Evolutionary conservation across 2,797 vertebrate genomes (phyloP), one percentile per base, ranked within the genome.

Genomic region (Tragopan temminckii): DNA sequence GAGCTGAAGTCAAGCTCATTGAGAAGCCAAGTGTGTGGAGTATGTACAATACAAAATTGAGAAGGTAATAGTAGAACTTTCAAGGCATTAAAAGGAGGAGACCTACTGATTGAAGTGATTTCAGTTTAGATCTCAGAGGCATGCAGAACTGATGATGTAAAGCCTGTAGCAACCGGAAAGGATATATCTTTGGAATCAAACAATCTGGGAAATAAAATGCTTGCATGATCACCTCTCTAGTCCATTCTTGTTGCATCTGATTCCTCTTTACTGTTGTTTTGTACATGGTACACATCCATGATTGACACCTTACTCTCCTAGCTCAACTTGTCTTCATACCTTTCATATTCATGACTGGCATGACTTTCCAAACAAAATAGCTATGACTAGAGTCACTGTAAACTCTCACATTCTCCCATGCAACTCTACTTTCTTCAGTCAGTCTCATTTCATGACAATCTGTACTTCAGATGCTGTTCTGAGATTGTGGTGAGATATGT

Each of bases 1-100:
- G 90, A 95, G 86, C 62, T 86, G 64, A 74, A 86, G 87, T 86
- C 76, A 88, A 70, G 63, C 80, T 93, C 48, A 29, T 29, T 85
- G 85, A 89, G 88, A 93, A 91, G 66, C 76, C 64, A 48, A 72
- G 9, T 61, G 46, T 79, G 52, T 66, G 48, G 59, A 57, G 33
- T 29, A 48, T 17, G 31, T 48, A 35, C 53, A 63, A 59, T n/a
- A 48, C 23, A 87, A 85, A 72, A 90, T 19, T 78, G 68, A 81
- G 78, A 67, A 36, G 88, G 59, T 38, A 40, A 8, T 70, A 59
- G 38, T 27, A 57, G 84, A 83, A 68, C 38, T 92, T 91, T 42
- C 67, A 74, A 48, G 79, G 53, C 17, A 0, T 85, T 94, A 46
- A 62, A 79, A 70, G 45, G 48, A 86, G 27, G 27, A 74, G 61